Conservation (phyloP, 2,113 vertebrate genomes). For the Nanorana parkeri region DNA sequence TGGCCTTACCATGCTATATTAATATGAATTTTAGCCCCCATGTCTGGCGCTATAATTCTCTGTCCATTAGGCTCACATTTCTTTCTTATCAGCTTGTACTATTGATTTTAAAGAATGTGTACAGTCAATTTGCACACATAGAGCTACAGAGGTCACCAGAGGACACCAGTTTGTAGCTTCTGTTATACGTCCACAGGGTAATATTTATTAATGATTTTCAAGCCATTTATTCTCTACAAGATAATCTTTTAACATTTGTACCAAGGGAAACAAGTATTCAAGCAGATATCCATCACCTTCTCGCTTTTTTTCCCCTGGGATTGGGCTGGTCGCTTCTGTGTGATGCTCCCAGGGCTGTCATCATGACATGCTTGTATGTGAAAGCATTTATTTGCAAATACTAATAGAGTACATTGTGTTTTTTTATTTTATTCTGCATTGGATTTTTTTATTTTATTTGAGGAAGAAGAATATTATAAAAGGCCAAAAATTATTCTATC, state of each 20-base stretch:
- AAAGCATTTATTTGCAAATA: not conserved
- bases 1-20: conserved; percentile 79
- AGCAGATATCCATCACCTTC: conserved; percentile 34
- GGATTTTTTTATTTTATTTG: no score
- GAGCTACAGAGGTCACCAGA: conserved; percentile 70
- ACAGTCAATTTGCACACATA: conserved; percentile 70
- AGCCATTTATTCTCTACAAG: conserved; percentile 47
- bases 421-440: no score
- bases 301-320: not conserved
- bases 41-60: conserved; percentile 78
- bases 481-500: no score
- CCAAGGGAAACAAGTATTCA: conserved; percentile 35
- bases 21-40: conserved; percentile 80
- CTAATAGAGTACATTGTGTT: not conserved
- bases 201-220: conserved; percentile 58
- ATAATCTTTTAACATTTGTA: conserved; percentile 51
- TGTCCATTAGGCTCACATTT: conserved; percentile 90
- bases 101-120: conserved; percentile 80
- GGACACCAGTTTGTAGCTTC: conserved; percentile 64
- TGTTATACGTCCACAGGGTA: conserved; percentile 60
- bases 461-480: no score
- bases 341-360: not conserved
- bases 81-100: conserved; percentile 78
- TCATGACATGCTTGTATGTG: conserved; percentile 4
- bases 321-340: not conserved